Percentiles rank a stretch among this genome's conserved stretches.
Evolutionary conservation across 2,797 vertebrate species (phyloP).

Genomic region (Tamandua tetradactyla): DNA sequence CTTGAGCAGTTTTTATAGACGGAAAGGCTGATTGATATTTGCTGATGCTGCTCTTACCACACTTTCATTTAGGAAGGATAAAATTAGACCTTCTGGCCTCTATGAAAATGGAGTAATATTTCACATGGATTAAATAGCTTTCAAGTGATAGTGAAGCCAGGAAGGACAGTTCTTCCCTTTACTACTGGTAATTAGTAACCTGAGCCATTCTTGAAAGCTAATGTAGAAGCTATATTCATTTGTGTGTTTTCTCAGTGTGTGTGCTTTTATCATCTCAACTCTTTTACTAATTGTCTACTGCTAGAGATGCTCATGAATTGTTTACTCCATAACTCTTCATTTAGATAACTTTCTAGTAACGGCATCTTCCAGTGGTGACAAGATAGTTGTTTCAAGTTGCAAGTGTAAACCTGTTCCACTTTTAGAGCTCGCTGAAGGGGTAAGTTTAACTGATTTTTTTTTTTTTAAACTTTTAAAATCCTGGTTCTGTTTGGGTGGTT

Average conservation of each 20-base stretch:
- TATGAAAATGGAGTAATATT: constrained; percentile 62
- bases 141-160: constrained; percentile 42
- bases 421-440: constrained; percentile 95
- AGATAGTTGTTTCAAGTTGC: constrained; percentile 94
- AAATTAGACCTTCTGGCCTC: constrained; percentile 65
- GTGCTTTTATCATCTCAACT: not conserved
- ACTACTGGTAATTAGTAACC: constrained; percentile 55
- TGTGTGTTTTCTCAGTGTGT: not conserved
- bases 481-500: not conserved
- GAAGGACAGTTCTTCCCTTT: constrained; percentile 7
- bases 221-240: not conserved
- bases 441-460: constrained; percentile 85
- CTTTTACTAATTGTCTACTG: not conserved
- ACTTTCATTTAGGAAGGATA: constrained; percentile 57
- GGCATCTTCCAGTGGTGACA: constrained; percentile 94
- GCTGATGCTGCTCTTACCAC: constrained; percentile 44
- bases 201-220: constrained; percentile 60
- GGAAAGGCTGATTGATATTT: constrained; percentile 52
- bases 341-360: constrained; percentile 96
- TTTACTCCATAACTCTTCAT: constrained; percentile 82
- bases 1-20: constrained; percentile 13
- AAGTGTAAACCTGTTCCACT: constrained; percentile 92
- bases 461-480: not conserved
- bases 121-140: constrained; percentile 62
- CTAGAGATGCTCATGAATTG: not conserved